Evolutionary conservation across 2,797 vertebrate species (phyloP).

Genomic region (Novumbra hubbsi): DNA sequence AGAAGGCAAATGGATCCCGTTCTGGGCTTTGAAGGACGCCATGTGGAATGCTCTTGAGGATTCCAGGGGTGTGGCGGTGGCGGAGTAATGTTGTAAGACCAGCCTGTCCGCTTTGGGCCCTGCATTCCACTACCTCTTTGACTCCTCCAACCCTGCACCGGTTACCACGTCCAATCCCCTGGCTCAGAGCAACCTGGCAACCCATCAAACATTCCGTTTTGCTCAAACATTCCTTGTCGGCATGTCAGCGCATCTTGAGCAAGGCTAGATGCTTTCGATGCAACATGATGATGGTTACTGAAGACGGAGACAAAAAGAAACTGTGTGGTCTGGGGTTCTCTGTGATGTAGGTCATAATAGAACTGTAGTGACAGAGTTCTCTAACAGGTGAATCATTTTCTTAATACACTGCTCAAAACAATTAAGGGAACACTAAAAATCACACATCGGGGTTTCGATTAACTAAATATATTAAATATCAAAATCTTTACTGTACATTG

Average conservation of each 20-base stretch:
- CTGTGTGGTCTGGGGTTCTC: background rate
- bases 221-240: slow-evolving; percentile 30
- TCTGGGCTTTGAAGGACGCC: slow-evolving; percentile 15
- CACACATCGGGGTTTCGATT: too few relatives aligned
- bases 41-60: slow-evolving; percentile 30
- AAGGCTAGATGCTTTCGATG: background rate
- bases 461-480: too few relatives aligned
- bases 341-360: background rate
- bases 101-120: slow-evolving; percentile 28
- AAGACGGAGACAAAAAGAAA: background rate
- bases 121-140: slow-evolving; percentile 19
- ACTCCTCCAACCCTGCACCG: slow-evolving; percentile 31
- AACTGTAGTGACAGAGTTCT: background rate
- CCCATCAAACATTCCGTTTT: slow-evolving; percentile 50
- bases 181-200: slow-evolving; percentile 32
- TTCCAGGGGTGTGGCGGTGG: slow-evolving; percentile 19
- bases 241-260: background rate
- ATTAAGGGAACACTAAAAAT: too few relatives aligned
- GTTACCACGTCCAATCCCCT: slow-evolving; percentile 27
- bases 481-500: too few relatives aligned
- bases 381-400: background rate
- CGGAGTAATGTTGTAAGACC: slow-evolving; percentile 46
- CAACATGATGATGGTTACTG: slow-evolving; percentile 17
- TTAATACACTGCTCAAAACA: too few relatives aligned
- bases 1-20: background rate